Evolutionary conservation across 2,113 vertebrate genomes (phyloP).

Genomic region (Dicrurus megarhynchus): DNA sequence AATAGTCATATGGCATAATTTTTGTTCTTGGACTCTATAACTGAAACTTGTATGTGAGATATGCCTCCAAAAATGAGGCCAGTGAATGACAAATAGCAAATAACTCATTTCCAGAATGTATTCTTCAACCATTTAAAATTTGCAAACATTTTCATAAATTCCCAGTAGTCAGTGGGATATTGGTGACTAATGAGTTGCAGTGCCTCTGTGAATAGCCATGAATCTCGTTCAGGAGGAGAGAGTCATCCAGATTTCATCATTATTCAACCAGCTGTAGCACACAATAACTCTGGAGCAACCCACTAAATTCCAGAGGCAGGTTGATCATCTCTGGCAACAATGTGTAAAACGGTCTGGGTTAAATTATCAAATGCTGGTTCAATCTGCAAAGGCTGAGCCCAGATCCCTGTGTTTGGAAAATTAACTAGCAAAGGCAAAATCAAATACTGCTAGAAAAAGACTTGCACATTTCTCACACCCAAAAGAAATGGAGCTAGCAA

Average conservation of each 20-base stretch:
- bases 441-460: background rate
- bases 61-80: background rate
- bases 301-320: background rate
- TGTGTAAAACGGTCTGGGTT: background rate
- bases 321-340: background rate
- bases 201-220: background rate
- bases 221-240: background rate
- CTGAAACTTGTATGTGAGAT: background rate
- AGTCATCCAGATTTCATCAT: background rate
- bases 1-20: background rate
- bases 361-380: background rate
- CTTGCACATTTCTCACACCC: background rate
- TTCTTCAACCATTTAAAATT: constrained; percentile 6
- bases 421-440: background rate
- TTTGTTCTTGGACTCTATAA: background rate
- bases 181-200: background rate
- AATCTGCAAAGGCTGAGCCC: background rate
- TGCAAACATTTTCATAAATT: constrained; percentile 33
- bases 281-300: background rate
- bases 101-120: constrained; percentile 4
- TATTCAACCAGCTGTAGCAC: background rate
- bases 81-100: constrained; percentile 6
- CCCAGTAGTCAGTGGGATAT: background rate
- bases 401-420: background rate
- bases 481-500: background rate